phyloP scores from a whole-genome alignment of 2,888 invertebrate genomes.

The Neoaliturus tenellus region DNA sequence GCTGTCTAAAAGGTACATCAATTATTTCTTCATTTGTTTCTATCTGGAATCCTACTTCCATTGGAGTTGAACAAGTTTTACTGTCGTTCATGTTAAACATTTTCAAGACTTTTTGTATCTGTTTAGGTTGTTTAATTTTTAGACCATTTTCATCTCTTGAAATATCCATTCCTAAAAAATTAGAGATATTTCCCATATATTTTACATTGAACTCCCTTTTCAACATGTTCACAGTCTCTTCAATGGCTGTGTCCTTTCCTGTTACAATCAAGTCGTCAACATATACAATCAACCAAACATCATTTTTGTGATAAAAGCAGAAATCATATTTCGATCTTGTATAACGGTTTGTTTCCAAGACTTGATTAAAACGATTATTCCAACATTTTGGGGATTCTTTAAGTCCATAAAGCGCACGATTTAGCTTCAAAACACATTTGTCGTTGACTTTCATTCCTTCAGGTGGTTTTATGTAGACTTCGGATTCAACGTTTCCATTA shows the following conservation, averaged over 20 bases:
- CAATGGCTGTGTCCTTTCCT: background rate
- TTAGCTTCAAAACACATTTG: constrained; percentile 39
- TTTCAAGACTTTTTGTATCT: background rate
- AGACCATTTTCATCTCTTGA: background rate
- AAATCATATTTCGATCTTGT: constrained; percentile 48
- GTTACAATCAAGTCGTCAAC: constrained; percentile 55
- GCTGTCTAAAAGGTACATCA: constrained; percentile 52
- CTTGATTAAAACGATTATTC: no score
- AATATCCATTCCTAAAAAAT: constrained; percentile 55
- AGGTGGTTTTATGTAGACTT: constrained; percentile 52
- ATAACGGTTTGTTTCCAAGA: background rate
- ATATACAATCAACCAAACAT: constrained; percentile 26
- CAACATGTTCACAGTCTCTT: constrained; percentile 22
- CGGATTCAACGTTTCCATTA: constrained; percentile 49
- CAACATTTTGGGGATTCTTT: no score
- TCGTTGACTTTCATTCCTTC: constrained; percentile 53
- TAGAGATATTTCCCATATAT: background rate
- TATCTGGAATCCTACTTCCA: constrained; percentile 52
- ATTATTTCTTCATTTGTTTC: background rate
- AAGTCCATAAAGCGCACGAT: background rate
- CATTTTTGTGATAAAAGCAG: constrained; percentile 40
- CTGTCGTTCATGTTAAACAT: constrained; percentile 46
- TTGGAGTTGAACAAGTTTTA: constrained; percentile 44
- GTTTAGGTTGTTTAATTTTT: no score
- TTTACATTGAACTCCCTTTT: constrained; percentile 50